Conservation (phyloP, 2,797 vertebrate genomes). For the Aratinga solstitialis region DNA sequence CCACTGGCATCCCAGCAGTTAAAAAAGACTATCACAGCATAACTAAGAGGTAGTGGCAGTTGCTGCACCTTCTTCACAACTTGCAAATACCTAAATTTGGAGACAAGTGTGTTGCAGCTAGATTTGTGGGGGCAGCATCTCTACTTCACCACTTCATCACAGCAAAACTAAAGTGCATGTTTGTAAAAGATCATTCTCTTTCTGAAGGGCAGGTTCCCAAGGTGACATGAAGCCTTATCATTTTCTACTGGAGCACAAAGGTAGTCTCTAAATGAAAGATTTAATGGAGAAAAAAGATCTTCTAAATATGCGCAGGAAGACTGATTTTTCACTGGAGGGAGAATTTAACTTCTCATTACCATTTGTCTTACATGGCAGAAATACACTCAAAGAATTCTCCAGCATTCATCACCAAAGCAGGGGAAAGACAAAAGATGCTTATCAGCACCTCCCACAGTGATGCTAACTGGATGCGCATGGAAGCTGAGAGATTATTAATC, state of each 20-base stretch:
- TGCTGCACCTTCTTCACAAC: neutral
- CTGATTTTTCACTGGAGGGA: neutral
- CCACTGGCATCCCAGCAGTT: neutral
- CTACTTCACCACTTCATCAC: neutral
- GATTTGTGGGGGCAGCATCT: neutral
- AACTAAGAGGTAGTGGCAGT: neutral
- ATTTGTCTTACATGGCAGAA: slow-evolving; percentile 28
- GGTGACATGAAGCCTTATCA: neutral
- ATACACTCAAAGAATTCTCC: neutral
- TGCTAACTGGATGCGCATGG: neutral
- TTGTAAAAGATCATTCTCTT: neutral
- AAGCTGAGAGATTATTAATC: neutral
- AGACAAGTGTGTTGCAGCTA: neutral
- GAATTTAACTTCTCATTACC: neutral
- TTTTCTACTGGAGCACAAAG: neutral
- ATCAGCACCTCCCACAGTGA: neutral
- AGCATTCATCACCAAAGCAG: neutral
- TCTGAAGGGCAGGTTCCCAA: neutral
- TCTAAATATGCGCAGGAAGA: neutral
- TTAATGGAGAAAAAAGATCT: neutral
- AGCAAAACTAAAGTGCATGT: neutral
- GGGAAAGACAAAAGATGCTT: neutral
- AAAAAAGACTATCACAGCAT: neutral
- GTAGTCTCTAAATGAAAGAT: neutral
- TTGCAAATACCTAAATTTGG: neutral